Evolutionary conservation across 2,888 invertebrate species (phyloP).

Genomic region (Cephus spinipes): DNA sequence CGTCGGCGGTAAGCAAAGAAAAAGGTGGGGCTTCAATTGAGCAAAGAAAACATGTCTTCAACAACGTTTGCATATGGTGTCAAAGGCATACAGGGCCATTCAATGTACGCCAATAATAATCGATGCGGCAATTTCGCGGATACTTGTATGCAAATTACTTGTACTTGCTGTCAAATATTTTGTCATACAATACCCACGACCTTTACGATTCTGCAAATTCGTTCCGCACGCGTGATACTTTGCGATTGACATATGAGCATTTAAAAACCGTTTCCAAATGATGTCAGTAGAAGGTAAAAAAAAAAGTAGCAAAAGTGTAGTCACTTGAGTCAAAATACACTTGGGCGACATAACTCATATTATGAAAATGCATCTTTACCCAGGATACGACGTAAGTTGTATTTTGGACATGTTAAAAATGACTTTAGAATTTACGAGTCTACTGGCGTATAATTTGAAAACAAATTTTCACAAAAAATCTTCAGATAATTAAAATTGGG

Average conservation of each 20-base stretch:
- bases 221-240: too few relatives aligned
- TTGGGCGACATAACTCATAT: not conserved
- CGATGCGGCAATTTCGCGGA: slow-evolving; percentile 6
- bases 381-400: not conserved
- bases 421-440: not conserved
- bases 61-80: slow-evolving; percentile 2
- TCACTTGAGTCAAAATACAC: too few relatives aligned
- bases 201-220: not conserved
- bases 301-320: too few relatives aligned
- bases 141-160: not conserved
- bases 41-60: not conserved
- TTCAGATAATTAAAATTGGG: not conserved
- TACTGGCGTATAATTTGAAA: not conserved
- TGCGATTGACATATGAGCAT: too few relatives aligned
- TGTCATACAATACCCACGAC: not conserved
- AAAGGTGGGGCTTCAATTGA: not conserved
- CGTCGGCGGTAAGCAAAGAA: not conserved
- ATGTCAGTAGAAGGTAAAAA: too few relatives aligned
- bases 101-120: not conserved
- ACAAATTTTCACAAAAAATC: not conserved
- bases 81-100: not conserved
- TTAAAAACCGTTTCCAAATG: too few relatives aligned
- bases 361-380: not conserved
- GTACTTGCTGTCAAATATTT: not conserved
- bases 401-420: not conserved